A percentile compares a stretch with the other conserved stretches of the same genome.
Evolutionary conservation across 2,797 vertebrate genomes (phyloP).

Genomic region (Myotis pilosus): DNA sequence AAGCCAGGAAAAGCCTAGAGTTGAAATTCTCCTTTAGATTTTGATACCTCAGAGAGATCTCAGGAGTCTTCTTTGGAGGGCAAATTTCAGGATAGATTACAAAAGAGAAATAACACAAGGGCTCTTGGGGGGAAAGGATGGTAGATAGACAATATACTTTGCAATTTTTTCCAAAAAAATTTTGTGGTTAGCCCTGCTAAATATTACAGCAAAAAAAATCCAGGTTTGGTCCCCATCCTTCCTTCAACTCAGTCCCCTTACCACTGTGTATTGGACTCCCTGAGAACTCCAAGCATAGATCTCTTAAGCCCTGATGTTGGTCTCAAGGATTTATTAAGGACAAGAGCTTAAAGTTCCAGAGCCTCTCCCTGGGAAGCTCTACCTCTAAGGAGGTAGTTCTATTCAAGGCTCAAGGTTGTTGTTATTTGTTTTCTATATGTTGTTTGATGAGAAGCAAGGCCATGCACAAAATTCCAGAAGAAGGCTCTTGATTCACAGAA

Average conservation of each 20-base stretch:
- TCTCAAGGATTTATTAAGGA: not conserved
- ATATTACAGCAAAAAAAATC: not conserved
- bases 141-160: not conserved
- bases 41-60: not conserved
- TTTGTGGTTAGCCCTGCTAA: not conserved
- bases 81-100: not conserved
- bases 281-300: not conserved
- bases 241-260: not conserved
- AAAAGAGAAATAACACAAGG: not conserved
- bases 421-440: not conserved
- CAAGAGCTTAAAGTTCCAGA: not conserved
- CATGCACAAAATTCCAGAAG: not conserved
- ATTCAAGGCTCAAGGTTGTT: not conserved
- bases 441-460: not conserved
- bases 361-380: not conserved
- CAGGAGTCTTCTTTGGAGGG: not conserved
- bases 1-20: slow-evolving; percentile 27
- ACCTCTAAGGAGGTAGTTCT: not conserved
- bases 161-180: not conserved
- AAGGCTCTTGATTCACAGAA: slow-evolving; percentile 17
- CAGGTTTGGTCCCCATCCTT: not conserved
- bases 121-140: not conserved
- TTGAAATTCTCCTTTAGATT: not conserved
- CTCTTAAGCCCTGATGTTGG: not conserved
- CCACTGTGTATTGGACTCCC: not conserved